phyloP scores from a whole-genome alignment of 2,888 invertebrate genomes.

The Mamestra brassicae region DNA sequence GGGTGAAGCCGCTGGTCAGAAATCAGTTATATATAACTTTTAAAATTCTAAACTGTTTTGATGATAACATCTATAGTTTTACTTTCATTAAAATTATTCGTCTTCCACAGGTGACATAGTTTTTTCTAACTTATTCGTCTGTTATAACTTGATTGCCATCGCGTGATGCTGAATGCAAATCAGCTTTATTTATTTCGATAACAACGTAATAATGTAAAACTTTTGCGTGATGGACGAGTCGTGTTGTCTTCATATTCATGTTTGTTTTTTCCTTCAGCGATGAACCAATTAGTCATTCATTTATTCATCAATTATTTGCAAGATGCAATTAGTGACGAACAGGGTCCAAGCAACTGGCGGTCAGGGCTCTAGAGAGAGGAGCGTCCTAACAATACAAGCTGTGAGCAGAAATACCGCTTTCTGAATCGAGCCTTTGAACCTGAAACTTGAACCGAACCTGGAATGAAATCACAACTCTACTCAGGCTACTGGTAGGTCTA shows the following conservation, averaged over 20 bases:
- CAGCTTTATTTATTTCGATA: constrained; percentile 50
- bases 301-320: background rate
- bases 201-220: constrained; percentile 24
- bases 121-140: constrained; percentile 52
- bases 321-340: too few relatives aligned
- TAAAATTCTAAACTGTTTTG: background rate
- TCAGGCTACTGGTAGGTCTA: too few relatives aligned
- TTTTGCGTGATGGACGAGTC: constrained; percentile 34
- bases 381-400: too few relatives aligned
- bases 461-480: too few relatives aligned
- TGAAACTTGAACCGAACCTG: too few relatives aligned
- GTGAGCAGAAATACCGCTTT: too few relatives aligned
- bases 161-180: constrained; percentile 57
- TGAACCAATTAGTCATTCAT: background rate
- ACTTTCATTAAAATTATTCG: constrained; percentile 14
- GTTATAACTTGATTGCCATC: constrained; percentile 42
- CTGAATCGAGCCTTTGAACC: too few relatives aligned
- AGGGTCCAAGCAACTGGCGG: too few relatives aligned
- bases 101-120: constrained; percentile 15
- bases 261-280: background rate
- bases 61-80: background rate
- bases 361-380: too few relatives aligned
- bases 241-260: constrained; percentile 1
- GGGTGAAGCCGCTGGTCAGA: too few relatives aligned
- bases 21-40: too few relatives aligned